Evolutionary conservation across 2,797 vertebrate species (phyloP).

Genomic region (Trichosurus vulpecula): DNA sequence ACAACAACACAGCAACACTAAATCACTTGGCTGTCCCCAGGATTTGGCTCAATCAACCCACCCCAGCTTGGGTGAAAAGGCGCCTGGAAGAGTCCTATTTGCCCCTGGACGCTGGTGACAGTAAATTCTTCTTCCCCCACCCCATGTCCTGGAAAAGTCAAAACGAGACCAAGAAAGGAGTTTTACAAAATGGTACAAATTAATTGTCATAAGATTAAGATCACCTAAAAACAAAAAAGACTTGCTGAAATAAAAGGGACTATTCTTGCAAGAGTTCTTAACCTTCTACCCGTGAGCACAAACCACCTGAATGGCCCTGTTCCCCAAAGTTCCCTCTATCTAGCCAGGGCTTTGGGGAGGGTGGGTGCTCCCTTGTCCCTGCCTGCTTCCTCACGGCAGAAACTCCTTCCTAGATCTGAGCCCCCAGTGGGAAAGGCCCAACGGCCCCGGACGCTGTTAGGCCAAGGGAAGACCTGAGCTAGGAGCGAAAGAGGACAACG

Average conservation of each 20-base stretch:
- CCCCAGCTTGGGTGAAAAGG: background rate
- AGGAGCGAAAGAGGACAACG: background rate
- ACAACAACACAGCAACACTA: rapidly evolving
- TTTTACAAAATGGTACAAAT: background rate
- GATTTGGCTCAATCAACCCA: background rate
- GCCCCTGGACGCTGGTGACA: background rate
- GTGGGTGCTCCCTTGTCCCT: background rate
- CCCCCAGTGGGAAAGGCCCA: background rate
- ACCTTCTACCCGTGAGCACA: background rate
- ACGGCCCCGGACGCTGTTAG: background rate
- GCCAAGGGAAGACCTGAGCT: background rate
- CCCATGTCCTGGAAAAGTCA: background rate
- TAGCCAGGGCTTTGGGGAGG: background rate
- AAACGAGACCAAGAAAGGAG: background rate
- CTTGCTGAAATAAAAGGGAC: background rate
- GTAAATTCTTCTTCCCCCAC: background rate
- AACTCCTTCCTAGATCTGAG: background rate
- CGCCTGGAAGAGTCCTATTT: background rate
- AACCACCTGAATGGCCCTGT: background rate
- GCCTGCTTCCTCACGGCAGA: background rate
- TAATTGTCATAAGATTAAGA: background rate
- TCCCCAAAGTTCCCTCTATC: background rate
- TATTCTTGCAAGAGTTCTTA: background rate
- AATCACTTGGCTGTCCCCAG: background rate
- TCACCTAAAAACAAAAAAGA: background rate